phyloP scores from a whole-genome alignment of 2,113 vertebrate genomes.

The Eurystomus gularis region DNA sequence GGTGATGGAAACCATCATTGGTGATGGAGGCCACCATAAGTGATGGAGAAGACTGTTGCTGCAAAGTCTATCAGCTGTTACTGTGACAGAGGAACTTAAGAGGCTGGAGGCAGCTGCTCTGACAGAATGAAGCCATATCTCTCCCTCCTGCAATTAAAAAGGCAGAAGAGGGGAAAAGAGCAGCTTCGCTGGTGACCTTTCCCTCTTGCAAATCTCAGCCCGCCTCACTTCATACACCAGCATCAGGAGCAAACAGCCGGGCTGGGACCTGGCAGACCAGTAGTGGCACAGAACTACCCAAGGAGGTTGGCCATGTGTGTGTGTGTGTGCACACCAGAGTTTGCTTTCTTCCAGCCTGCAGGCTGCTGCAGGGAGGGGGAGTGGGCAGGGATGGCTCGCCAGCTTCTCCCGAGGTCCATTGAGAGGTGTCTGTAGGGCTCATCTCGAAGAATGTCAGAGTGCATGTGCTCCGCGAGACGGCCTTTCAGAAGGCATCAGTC shows the following conservation, averaged over 20 bases:
- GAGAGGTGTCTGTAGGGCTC: constrained; percentile 77
- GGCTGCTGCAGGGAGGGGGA: constrained; percentile 74
- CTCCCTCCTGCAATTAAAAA: constrained; percentile 35
- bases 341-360: constrained; percentile 73
- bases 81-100: not conserved
- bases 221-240: not conserved
- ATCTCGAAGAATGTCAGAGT: constrained; percentile 82
- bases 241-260: constrained; percentile 34
- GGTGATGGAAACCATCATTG: not conserved
- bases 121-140: not conserved
- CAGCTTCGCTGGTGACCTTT: constrained; percentile 8
- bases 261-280: not conserved
- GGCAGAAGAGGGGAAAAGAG: not conserved
- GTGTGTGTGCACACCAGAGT: not conserved
- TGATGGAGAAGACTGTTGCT: not conserved
- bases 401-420: constrained; percentile 80
- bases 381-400: constrained; percentile 48
- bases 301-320: not conserved
- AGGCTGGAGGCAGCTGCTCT: constrained; percentile 10
- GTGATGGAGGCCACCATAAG: not conserved
- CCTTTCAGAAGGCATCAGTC: constrained; percentile 85
- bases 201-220: not conserved
- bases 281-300: not conserved
- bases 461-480: constrained; percentile 78
- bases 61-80: not conserved